Evolutionary conservation across 1,140 invertebrate species (phyloP).

Genomic region (Drosophila nikananu): DNA sequence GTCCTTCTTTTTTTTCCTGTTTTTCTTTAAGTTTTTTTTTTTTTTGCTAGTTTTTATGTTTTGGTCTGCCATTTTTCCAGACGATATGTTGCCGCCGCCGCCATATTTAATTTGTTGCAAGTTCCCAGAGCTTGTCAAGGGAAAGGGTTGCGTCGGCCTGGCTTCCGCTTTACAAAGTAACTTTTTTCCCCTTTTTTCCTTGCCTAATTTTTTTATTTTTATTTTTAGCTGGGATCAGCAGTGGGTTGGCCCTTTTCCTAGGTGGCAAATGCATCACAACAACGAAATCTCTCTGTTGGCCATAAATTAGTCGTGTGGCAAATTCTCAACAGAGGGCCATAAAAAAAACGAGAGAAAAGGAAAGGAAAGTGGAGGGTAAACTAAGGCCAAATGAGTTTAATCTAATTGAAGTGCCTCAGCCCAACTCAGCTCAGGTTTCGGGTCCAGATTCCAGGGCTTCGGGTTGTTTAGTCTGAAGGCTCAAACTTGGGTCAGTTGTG

Average conservation of each 20-base stretch:
- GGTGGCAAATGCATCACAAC: constrained; percentile 68
- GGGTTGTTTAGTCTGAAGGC: constrained; percentile 17
- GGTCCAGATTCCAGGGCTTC: constrained; percentile 20
- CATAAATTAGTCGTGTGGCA: constrained; percentile 71
- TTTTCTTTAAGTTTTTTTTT: constrained; percentile 4
- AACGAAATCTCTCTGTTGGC: constrained; percentile 57
- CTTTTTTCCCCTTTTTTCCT: not conserved
- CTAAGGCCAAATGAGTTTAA: constrained; percentile 63
- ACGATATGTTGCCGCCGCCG: constrained; percentile 73
- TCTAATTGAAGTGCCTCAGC: constrained; percentile 71
- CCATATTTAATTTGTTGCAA: constrained; percentile 82
- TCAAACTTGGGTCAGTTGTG: constrained; percentile 35
- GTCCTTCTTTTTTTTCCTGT: constrained; percentile 3
- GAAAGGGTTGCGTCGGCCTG: constrained; percentile 18
- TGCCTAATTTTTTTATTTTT: constrained; percentile 1
- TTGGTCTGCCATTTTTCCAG: constrained; percentile 80
- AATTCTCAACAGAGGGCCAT: constrained; percentile 56
- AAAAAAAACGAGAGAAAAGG: constrained; percentile 17
- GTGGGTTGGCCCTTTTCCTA: constrained; percentile 26
- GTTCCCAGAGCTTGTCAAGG: constrained; percentile 23
- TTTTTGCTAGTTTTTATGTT: constrained; percentile 69
- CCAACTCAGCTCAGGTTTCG: constrained; percentile 36
- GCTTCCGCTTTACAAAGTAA: constrained; percentile 58
- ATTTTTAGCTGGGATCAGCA: constrained; percentile 19
- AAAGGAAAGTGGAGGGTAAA: constrained; percentile 15